A percentile compares a stretch with the other conserved stretches of the same genome.
These are phyloP conservation scores for Chiroxiphia lanceolata DNA, from an alignment of 2,797 vertebrate species.

Conservation along the genomic window DNA sequence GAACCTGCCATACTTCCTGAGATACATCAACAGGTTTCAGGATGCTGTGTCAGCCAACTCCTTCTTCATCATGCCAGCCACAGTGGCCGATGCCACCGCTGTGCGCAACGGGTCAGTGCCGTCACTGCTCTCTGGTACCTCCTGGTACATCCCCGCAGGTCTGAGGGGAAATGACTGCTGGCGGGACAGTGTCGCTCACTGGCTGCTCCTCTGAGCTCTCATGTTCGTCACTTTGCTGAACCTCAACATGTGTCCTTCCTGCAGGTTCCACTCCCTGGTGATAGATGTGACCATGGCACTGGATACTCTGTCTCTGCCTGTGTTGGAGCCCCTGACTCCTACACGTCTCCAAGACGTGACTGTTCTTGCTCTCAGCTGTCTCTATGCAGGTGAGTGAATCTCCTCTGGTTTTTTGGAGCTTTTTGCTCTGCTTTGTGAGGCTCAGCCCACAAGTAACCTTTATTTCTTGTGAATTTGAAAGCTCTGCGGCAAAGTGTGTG, in stretches of 20 bases:
- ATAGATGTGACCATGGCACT: conserved; percentile 98
- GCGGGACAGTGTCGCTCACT: background rate
- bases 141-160: background rate
- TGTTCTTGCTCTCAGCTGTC: conserved; percentile 95
- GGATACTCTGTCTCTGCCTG: conserved; percentile 95
- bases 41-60: conserved; percentile 97
- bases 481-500: background rate
- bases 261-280: conserved; percentile 95
- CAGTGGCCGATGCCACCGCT: conserved; percentile 95
- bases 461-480: background rate
- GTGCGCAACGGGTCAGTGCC: conserved; percentile 92
- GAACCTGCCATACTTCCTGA: conserved; percentile 96
- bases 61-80: conserved; percentile 99
- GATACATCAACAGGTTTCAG: conserved; percentile 98
- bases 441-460: background rate
- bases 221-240: background rate
- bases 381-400: conserved; percentile 90
- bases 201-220: background rate
- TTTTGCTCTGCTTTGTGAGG: background rate
- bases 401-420: background rate
- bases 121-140: background rate
- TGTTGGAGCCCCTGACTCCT: conserved; percentile 94
- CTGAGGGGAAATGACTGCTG: background rate
- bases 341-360: conserved; percentile 94
- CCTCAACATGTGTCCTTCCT: background rate